A percentile compares a stretch with the other conserved stretches of the same genome.
Conservation (phyloP, 2,888 invertebrate species). For the Oegoconia quadripuncta region DNA sequence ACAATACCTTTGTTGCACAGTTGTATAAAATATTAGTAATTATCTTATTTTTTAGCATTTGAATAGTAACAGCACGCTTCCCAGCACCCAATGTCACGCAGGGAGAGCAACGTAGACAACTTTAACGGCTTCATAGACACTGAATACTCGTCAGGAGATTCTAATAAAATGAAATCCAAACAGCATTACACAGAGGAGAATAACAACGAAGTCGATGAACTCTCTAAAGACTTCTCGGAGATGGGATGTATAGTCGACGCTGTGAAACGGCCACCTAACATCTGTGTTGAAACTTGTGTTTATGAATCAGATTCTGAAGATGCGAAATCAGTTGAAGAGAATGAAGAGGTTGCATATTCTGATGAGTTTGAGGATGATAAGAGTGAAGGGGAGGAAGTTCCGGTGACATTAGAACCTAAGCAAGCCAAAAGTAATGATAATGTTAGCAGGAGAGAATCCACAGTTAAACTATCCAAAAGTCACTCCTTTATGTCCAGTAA, state of each 20-base stretch:
- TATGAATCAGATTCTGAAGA: conserved; percentile 44
- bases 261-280: conserved; percentile 60
- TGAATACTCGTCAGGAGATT: conserved; percentile 60
- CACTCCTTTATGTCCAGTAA: conserved; percentile 50
- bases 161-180: conserved; percentile 51
- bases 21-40: no score
- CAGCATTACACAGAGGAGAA: conserved; percentile 63
- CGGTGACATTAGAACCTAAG: conserved; percentile 28
- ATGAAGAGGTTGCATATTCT: conserved; percentile 60
- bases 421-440: conserved; percentile 28
- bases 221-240: conserved; percentile 62
- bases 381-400: conserved; percentile 47
- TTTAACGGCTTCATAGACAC: conserved; percentile 42
- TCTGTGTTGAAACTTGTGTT: conserved; percentile 63
- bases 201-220: conserved; percentile 69
- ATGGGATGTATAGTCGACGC: conserved; percentile 73
- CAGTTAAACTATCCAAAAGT: conserved; percentile 54
- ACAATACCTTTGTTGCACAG: no score
- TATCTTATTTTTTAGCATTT: conserved; percentile 35
- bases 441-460: conserved; percentile 29
- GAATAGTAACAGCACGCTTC: conserved; percentile 54
- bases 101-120: conserved; percentile 45
- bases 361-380: conserved; percentile 72
- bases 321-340: conserved; percentile 22
- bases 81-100: conserved; percentile 54